phyloP scores from a whole-genome alignment of 2,888 invertebrate genomes.

The Salticus scenicus region DNA sequence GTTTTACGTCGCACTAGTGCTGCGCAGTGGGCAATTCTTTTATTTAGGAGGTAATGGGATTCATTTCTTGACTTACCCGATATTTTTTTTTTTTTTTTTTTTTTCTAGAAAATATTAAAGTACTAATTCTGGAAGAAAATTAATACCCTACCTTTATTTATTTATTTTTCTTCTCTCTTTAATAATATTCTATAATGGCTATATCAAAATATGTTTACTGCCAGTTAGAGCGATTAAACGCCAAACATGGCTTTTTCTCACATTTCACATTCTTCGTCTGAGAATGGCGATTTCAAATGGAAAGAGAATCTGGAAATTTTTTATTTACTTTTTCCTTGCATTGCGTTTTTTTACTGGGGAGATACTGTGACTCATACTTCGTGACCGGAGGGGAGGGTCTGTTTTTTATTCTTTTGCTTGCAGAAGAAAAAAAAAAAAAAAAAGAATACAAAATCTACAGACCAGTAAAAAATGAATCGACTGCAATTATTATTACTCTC shows the following conservation, averaged over 20 bases:
- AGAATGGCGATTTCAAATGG: not conserved
- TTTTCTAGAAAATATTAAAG: no score
- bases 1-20: no score
- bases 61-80: no score
- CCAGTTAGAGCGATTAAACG: slow-evolving; percentile 2
- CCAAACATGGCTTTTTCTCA: slow-evolving; percentile 12
- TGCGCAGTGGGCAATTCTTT: no score
- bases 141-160: no score
- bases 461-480: not conserved
- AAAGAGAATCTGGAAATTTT: slow-evolving; percentile 17
- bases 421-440: slow-evolving; percentile 1
- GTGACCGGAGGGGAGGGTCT: slow-evolving; percentile 30
- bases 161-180: no score
- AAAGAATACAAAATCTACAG: not conserved
- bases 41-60: no score
- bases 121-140: no score
- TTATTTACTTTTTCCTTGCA: slow-evolving; percentile 6
- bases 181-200: no score
- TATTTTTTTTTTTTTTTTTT: no score
- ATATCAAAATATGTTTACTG: not conserved
- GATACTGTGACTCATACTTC: slow-evolving; percentile 50
- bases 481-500: no score
- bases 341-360: not conserved
- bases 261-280: slow-evolving; percentile 4
- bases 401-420: slow-evolving; percentile 1